Percentiles rank a stretch among this genome's conserved stretches.
Conservation (phyloP, 2,888 invertebrate species). For the Geotrupes spiniger region DNA sequence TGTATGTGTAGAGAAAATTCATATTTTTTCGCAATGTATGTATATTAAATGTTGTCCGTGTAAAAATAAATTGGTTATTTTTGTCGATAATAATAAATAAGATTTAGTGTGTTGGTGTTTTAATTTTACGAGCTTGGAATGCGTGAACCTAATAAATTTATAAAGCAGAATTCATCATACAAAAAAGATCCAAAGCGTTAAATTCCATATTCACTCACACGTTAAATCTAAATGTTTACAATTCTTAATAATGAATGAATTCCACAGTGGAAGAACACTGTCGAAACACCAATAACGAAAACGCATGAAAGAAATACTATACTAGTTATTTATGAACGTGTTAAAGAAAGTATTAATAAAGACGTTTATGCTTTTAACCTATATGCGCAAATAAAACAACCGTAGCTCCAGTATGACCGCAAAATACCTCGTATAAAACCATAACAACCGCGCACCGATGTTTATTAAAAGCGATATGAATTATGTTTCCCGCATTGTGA, state of each 20-base stretch:
- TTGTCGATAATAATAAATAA: conserved; percentile 13
- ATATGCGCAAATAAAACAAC: conserved; percentile 18
- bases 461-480: conserved; percentile 37
- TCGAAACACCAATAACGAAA: conserved; percentile 8
- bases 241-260: too few relatives aligned
- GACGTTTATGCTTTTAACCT: conserved; percentile 21
- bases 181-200: too few relatives aligned
- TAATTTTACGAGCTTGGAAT: background rate
- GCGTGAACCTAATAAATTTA: too few relatives aligned
- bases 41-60: conserved; percentile 8
- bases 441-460: conserved; percentile 36
- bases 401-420: conserved; percentile 20
- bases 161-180: too few relatives aligned
- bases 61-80: conserved; percentile 8
- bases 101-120: conserved; percentile 5
- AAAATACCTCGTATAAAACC: conserved; percentile 32
- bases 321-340: conserved; percentile 10
- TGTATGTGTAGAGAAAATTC: too few relatives aligned
- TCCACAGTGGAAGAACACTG: too few relatives aligned
- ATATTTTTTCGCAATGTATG: background rate
- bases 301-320: conserved; percentile 13
- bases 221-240: too few relatives aligned
- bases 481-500: conserved; percentile 38
- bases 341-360: conserved; percentile 20
- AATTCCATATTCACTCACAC: too few relatives aligned